Base-by-base conservation (phyloP, 2,797 vertebrate species). In the Ctenochaetus hawaiiensis region DNA sequence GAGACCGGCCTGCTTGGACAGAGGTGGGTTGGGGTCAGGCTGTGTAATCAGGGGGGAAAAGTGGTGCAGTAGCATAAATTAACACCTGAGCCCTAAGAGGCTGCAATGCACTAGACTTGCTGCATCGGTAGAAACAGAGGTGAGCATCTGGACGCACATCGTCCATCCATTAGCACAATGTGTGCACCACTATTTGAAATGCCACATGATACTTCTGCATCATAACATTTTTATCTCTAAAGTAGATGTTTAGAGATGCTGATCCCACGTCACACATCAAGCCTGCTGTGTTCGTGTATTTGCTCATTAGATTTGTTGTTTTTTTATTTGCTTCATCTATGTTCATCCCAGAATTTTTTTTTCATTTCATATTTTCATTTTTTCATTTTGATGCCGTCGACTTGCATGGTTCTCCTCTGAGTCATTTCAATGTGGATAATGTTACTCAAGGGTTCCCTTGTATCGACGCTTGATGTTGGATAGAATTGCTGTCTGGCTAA, bases 401-500 rank as follows among this genome's bases (percentile, higher is more conserved):
- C 78, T 77, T 54, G 56, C 59, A 49, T 22, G 58, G 80, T 80
- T 78, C 87, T 86, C 86, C 26, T 57, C 75, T 53, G 79, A 87
- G 75, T 89, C 77, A 82, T 92, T 93, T 90, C 81, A 76, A 75
- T 69, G 81, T 72, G 81, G 85, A 67, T 93, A 94, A 95, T 95
- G 92, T 92, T 91, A 86, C 94, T 92, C 94, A 67, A 78, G 93
- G 93, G 94, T 82, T 90, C 79, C 87, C 77, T 90, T 73, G 79
- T 82, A 87, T 88, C 30, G 80, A 89, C 45, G 78, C 67, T 5
- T 85, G 82, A 83, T 76, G 80, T 73, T 91, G 92, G 87, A 90
- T 81, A 85, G 87, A 91, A 91, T 82, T 71, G 86, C 82, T 84
- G 88, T 88, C 86, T 81, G 66, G 83, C 87, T 95, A 94, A 95